Conservation (phyloP, 2,113 vertebrate genomes). For the Saguinus midas region DNA sequence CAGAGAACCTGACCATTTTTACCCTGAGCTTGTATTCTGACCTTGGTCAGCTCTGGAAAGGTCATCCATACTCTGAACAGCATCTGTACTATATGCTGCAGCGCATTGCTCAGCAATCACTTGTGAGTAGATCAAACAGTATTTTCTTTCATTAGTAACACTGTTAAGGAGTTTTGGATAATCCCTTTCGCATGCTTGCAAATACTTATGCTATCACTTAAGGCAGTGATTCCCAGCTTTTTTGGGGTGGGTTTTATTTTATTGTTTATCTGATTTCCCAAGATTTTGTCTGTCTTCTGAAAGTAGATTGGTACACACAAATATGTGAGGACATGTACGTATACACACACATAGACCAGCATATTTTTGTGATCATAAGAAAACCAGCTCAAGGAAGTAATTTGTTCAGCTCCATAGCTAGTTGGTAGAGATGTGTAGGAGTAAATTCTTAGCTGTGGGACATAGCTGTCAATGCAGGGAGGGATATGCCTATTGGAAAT, state of each 20-base stretch:
- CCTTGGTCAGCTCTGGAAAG: neutral
- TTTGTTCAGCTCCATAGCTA: neutral
- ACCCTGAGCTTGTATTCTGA: neutral
- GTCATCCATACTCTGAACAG: neutral
- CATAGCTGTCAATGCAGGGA: neutral
- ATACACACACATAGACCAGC: too few relatives aligned
- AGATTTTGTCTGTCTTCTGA: neutral
- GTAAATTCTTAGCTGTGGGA: neutral
- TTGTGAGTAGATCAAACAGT: neutral
- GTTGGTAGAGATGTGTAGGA: neutral
- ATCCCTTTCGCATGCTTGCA: neutral
- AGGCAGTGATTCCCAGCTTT: neutral
- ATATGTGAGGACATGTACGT: too few relatives aligned
- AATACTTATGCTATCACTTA: neutral
- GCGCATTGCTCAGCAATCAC: neutral
- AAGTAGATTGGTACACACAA: neutral
- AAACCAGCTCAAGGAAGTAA: neutral
- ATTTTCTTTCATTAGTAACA: neutral
- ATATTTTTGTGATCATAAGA: conserved; percentile 7
- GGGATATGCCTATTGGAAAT: neutral
- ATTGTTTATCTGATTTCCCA: neutral
- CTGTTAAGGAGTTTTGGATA: neutral
- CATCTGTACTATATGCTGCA: neutral
- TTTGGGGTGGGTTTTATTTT: neutral
- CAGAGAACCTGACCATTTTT: neutral